A percentile compares a stretch with the other conserved stretches of the same genome.
Evolutionary conservation across 2,888 invertebrate species (phyloP).

Genomic region (Orthonevra nobilis): DNA sequence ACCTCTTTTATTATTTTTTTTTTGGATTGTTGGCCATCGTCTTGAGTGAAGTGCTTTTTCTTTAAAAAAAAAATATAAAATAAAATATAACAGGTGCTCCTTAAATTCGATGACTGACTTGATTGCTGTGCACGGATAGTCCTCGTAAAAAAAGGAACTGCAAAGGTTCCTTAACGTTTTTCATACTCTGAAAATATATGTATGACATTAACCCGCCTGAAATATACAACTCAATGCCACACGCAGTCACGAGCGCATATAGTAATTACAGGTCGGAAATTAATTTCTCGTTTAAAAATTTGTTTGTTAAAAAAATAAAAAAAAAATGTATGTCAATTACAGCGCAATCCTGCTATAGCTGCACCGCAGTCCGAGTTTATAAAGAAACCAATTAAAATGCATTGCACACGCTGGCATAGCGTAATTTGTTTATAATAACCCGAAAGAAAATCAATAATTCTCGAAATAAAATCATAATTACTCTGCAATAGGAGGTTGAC

Average conservation of each 20-base stretch:
- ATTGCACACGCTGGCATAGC: background rate
- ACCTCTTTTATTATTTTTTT: no score
- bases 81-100: background rate
- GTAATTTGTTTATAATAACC: conserved; percentile 30
- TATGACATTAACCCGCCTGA: conserved; percentile 19
- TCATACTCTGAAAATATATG: background rate
- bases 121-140: background rate
- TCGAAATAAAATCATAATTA: conserved; percentile 11
- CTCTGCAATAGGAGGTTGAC: background rate
- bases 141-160: no score
- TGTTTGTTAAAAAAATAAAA: background rate
- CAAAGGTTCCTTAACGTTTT: background rate
- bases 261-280: conserved; percentile 34
- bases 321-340: conserved; percentile 2
- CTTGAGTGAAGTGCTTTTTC: no score
- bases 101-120: conserved; percentile 21
- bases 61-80: no score
- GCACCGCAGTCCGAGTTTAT: background rate
- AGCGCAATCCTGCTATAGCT: no score
- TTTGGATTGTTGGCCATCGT: no score
- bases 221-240: conserved; percentile 30
- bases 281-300: conserved; percentile 26
- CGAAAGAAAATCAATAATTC: conserved; percentile 21
- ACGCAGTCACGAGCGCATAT: background rate
- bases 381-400: conserved; percentile 19